These are phyloP conservation scores for Sinohyriopsis cumingii DNA, from an alignment of 2,888 invertebrate genomes.

Conservation along the genomic window DNA sequence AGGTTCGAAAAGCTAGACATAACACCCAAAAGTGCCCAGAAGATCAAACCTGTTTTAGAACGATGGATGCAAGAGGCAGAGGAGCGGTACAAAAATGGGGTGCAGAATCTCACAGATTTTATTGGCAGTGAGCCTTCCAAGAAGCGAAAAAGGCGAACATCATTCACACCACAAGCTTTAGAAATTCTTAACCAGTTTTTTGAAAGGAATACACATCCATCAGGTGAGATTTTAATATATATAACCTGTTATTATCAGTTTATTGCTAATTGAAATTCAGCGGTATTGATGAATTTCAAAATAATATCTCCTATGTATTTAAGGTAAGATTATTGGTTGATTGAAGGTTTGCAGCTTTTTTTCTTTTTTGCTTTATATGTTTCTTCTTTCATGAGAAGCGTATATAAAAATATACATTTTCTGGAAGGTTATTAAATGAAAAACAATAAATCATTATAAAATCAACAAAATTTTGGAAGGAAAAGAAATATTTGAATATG, in stretches of 20 bases:
- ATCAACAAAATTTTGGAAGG: too few species aligned
- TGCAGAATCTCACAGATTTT: constrained; percentile 95
- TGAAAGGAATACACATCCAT: constrained; percentile 97
- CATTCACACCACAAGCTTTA: constrained; percentile 96
- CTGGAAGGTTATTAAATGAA: too few species aligned
- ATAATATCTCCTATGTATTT: too few species aligned
- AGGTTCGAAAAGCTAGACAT: constrained; percentile 98
- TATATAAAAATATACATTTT: too few species aligned
- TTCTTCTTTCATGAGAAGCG: too few species aligned
- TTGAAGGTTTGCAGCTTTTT: too few species aligned
- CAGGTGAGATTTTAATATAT: constrained; percentile 79
- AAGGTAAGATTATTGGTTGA: too few species aligned
- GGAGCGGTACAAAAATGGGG: constrained; percentile 84
- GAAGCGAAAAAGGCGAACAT: constrained; percentile 95
- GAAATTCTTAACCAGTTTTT: constrained; percentile 96
- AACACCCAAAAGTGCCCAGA: constrained; percentile 99
- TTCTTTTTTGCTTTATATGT: too few species aligned
- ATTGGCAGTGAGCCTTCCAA: constrained; percentile 94
- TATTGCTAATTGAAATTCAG: not conserved
- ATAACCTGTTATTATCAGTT: too few species aligned
- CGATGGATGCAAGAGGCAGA: constrained; percentile 99
- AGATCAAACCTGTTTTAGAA: constrained; percentile 98
- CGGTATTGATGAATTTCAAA: too few species aligned
- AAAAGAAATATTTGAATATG: too few species aligned
- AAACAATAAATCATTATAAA: too few species aligned